Evolutionary conservation across 1,140 invertebrate species (phyloP).

Genomic region (Drosophila melanica): DNA sequence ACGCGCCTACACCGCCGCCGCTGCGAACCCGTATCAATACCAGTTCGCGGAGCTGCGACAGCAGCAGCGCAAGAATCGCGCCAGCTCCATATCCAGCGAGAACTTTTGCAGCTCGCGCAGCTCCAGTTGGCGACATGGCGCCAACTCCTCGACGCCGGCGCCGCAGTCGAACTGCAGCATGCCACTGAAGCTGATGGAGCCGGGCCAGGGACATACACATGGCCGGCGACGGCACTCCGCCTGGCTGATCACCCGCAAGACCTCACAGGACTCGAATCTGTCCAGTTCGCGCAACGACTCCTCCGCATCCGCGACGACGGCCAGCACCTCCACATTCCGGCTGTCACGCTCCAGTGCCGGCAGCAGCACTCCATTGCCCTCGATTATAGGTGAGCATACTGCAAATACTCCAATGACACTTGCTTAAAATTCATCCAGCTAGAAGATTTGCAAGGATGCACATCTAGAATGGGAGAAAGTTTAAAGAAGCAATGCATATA

Average conservation of each 20-base stretch:
- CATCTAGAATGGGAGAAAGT: background rate
- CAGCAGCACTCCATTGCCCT: slow-evolving; percentile 84
- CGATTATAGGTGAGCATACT: slow-evolving; percentile 70
- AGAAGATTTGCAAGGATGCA: too few species aligned
- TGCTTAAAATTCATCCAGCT: background rate
- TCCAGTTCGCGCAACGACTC: slow-evolving; percentile 95
- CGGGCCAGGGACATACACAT: slow-evolving; percentile 83
- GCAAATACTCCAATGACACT: background rate
- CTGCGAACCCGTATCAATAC: slow-evolving; percentile 90
- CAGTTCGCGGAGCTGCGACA: slow-evolving; percentile 90
- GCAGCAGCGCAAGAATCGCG: slow-evolving; percentile 89
- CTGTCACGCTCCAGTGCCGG: slow-evolving; percentile 91
- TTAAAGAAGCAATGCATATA: too few species aligned
- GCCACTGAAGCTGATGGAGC: slow-evolving; percentile 89
- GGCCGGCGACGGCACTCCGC: slow-evolving; percentile 90
- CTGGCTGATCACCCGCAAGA: slow-evolving; percentile 94
- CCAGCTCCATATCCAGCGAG: slow-evolving; percentile 93
- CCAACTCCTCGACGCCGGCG: slow-evolving; percentile 85
- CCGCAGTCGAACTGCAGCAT: slow-evolving; percentile 87
- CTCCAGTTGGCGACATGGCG: slow-evolving; percentile 92
- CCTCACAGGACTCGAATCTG: slow-evolving; percentile 94
- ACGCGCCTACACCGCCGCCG: slow-evolving; percentile 68
- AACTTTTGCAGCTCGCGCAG: slow-evolving; percentile 93
- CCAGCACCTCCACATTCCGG: slow-evolving; percentile 93
- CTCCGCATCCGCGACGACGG: slow-evolving; percentile 91